Percentiles rank a stretch among this genome's conserved stretches.
Evolutionary conservation across 2,797 vertebrate species (phyloP).

Genomic region (Synaphobranchus kaupii): DNA sequence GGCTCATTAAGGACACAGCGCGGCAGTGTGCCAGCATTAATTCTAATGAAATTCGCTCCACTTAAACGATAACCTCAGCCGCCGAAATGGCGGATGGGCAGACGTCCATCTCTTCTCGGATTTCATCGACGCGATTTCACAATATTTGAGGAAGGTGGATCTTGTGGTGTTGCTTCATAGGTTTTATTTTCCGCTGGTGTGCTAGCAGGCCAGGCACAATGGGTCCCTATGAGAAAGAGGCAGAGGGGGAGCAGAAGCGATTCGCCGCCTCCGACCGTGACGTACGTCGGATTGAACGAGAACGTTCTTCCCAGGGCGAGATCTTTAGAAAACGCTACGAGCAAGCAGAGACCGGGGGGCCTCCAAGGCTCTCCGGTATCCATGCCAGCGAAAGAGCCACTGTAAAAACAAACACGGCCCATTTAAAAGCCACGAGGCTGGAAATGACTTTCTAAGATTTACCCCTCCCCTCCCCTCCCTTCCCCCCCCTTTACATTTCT

Average conservation of each 20-base stretch:
- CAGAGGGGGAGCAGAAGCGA: not conserved
- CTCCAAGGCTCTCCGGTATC: not conserved
- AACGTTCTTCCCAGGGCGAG: slow-evolving; percentile 5
- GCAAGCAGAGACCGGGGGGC: not conserved
- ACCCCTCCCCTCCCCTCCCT: not conserved
- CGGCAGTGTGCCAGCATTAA: not conserved
- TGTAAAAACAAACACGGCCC: slow-evolving; percentile 1
- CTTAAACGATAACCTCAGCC: not conserved
- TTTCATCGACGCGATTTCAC: not conserved
- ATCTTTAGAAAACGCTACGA: not conserved
- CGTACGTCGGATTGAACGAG: slow-evolving; percentile 37
- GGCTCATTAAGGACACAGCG: not conserved
- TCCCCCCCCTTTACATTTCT: slow-evolving; percentile 16
- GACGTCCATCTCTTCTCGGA: not conserved
- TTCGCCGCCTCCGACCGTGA: not conserved
- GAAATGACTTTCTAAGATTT: slow-evolving; percentile 25
- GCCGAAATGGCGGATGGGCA: not conserved
- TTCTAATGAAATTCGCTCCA: not conserved
- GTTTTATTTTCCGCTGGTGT: not conserved
- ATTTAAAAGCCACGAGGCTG: slow-evolving; percentile 14
- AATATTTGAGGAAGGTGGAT: not conserved
- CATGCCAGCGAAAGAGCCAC: not conserved
- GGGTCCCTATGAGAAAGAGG: not conserved
- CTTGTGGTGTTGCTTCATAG: not conserved
- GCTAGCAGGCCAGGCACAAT: slow-evolving; percentile 1